Conservation (phyloP, 2,888 invertebrate genomes). For the Didymodactylos carnosus region DNA sequence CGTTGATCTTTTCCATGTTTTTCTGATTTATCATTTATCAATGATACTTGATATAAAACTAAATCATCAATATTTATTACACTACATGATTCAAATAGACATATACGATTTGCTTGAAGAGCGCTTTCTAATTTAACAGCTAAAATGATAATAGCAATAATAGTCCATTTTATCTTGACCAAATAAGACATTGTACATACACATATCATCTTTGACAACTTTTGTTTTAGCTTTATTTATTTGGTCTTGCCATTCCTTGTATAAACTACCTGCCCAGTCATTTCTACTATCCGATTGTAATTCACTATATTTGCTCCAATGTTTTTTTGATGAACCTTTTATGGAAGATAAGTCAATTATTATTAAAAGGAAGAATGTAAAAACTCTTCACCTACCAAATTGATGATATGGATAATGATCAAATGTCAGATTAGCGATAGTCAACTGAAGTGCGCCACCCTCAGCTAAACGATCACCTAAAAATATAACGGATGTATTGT, state of each 20-base stretch:
- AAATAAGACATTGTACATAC: too few relatives aligned
- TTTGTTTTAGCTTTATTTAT: not conserved
- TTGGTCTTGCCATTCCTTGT: not conserved
- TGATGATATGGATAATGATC: slow-evolving; percentile 92
- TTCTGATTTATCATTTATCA: not conserved
- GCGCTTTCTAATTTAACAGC: not conserved
- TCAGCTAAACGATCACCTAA: slow-evolving; percentile 42
- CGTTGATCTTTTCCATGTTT: not conserved
- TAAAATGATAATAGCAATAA: too few relatives aligned
- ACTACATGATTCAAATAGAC: not conserved
- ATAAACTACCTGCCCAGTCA: not conserved
- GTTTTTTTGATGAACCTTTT: not conserved
- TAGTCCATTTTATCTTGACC: too few relatives aligned
- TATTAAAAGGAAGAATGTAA: too few relatives aligned
- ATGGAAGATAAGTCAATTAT: too few relatives aligned
- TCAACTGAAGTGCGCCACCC: slow-evolving; percentile 79
- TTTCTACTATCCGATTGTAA: not conserved
- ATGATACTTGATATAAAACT: not conserved
- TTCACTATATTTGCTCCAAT: not conserved
- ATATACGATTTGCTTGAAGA: not conserved
- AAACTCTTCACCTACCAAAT: slow-evolving; percentile 41
- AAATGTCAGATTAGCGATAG: slow-evolving; percentile 50
- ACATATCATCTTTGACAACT: not conserved
- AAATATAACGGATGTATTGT: too few relatives aligned
- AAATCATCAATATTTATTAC: not conserved